These are phyloP conservation scores for Oscheius onirici DNA, from an alignment of 2,888 invertebrate genomes.

Conservation along the genomic window DNA sequence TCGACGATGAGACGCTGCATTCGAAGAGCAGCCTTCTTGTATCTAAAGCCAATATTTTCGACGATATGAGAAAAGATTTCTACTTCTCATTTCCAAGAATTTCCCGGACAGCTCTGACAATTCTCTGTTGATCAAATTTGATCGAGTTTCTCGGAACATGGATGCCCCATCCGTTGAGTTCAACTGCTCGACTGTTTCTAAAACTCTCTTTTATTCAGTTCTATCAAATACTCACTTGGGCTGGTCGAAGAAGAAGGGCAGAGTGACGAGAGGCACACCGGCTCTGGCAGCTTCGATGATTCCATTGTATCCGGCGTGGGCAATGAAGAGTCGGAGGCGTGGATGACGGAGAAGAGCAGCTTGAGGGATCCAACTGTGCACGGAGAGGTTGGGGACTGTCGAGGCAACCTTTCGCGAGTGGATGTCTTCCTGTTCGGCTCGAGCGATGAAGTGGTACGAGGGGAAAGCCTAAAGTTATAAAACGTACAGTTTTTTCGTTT, in stretches of 20 bases:
- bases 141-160: constrained; percentile 39
- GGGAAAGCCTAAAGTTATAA: constrained; percentile 34
- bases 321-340: constrained; percentile 57
- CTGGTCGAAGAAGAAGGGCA: constrained; percentile 53
- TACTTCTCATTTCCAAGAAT: constrained; percentile 39
- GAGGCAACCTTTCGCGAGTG: constrained; percentile 25
- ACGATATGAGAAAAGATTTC: background rate
- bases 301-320: constrained; percentile 65
- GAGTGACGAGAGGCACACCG: constrained; percentile 54
- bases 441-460: constrained; percentile 60
- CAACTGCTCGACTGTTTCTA: constrained; percentile 52
- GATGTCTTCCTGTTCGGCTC: constrained; percentile 44
- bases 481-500: too few relatives aligned
- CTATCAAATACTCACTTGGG: constrained; percentile 37
- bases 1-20: constrained; percentile 41
- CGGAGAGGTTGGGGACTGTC: constrained; percentile 38
- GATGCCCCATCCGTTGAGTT: constrained; percentile 60
- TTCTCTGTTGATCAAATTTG: constrained; percentile 31
- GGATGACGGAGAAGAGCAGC: constrained; percentile 54
- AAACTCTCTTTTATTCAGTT: background rate
- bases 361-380: constrained; percentile 55
- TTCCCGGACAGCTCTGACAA: constrained; percentile 39
- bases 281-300: constrained; percentile 58
- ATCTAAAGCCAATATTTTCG: constrained; percentile 30
- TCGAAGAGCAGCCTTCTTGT: constrained; percentile 37